These are phyloP conservation scores for Pituophis catenifer DNA, from an alignment of 2,113 vertebrate genomes.

Conservation along the genomic window DNA sequence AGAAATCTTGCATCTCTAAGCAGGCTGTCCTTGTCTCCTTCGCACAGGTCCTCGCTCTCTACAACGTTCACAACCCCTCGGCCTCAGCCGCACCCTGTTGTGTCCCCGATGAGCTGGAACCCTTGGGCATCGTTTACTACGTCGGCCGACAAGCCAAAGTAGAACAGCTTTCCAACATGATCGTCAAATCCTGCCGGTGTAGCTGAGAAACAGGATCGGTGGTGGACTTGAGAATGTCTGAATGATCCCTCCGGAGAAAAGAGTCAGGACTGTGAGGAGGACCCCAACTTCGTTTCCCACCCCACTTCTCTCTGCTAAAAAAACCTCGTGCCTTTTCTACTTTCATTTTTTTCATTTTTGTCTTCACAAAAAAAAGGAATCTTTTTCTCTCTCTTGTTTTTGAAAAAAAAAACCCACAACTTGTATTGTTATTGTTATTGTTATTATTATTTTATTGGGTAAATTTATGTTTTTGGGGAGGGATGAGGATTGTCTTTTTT, in stretches of 20 bases:
- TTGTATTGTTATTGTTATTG: constrained; percentile 14
- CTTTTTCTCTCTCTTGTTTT: neutral
- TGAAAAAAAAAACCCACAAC: neutral
- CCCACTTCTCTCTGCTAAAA: neutral
- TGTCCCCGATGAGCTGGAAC: constrained; percentile 80
- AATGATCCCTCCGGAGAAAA: neutral
- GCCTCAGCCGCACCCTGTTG: constrained; percentile 91
- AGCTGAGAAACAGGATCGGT: constrained; percentile 69
- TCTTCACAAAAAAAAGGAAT: neutral
- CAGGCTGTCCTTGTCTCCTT: neutral
- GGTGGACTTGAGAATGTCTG: neutral
- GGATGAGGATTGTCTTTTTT: neutral
- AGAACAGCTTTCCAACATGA: constrained; percentile 90
- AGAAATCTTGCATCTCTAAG: neutral
- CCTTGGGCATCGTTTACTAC: constrained; percentile 88
- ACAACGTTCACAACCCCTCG: constrained; percentile 88
- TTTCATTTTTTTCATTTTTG: neutral
- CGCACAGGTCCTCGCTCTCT: constrained; percentile 83
- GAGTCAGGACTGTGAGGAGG: neutral
- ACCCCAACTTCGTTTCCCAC: neutral
- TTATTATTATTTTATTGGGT: constrained; percentile 28
- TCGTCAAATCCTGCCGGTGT: constrained; percentile 87
- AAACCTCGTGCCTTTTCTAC: neutral
- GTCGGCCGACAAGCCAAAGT: constrained; percentile 85
- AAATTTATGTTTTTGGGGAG: neutral